Conservation (phyloP, 2,888 invertebrate species). For the Lasius platythorax region DNA sequence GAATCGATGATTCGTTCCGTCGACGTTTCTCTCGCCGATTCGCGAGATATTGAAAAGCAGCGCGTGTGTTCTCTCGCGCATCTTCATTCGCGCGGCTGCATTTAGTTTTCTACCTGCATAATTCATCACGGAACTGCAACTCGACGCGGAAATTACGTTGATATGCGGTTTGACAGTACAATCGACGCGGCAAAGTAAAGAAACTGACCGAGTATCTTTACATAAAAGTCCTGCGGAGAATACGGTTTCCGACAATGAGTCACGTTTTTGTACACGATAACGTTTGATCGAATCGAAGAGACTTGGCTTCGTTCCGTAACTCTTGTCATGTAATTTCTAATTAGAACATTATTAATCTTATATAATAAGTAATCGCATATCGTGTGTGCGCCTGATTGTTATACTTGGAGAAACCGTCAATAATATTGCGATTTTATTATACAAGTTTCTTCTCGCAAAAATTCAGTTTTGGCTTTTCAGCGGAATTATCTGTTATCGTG, state of each 20-base stretch:
- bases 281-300: constrained; percentile 14
- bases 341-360: constrained; percentile 8
- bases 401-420: neutral
- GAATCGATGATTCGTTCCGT: constrained; percentile 36
- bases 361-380: neutral
- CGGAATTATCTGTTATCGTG: constrained; percentile 21
- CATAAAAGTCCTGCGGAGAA: neutral
- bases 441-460: neutral
- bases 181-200: constrained; percentile 18
- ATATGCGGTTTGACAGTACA: constrained; percentile 43
- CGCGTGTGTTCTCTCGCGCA: constrained; percentile 9
- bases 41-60: neutral
- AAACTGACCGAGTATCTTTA: neutral
- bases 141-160: constrained; percentile 35
- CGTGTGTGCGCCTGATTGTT: neutral
- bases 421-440: neutral
- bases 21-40: constrained; percentile 1
- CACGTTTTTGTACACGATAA: constrained; percentile 14
- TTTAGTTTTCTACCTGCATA: constrained; percentile 25
- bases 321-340: constrained; percentile 3
- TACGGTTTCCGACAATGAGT: constrained; percentile 7
- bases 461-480: neutral
- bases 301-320: neutral
- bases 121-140: constrained; percentile 29
- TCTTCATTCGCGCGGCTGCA: constrained; percentile 17